Evolutionary conservation across 2,113 vertebrate genomes (phyloP).

Genomic region (Atractosteus spatula): DNA sequence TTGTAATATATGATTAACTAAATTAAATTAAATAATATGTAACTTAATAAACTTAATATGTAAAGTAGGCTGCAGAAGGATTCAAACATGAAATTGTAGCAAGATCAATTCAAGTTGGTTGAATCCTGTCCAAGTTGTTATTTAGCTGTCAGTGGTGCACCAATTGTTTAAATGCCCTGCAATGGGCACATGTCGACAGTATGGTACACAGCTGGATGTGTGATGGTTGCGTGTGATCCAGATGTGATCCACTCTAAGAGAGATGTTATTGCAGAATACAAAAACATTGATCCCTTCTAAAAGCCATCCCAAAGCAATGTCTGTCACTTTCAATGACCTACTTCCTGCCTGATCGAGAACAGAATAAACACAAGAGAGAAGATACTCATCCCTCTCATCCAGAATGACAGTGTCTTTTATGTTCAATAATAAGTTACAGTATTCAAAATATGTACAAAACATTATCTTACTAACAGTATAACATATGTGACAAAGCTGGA

Average conservation of each 20-base stretch:
- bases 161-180: slow-evolving; percentile 14
- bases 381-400: too few species aligned
- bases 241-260: slow-evolving; percentile 34
- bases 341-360: slow-evolving; percentile 50
- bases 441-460: too few species aligned
- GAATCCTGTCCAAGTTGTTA: too few species aligned
- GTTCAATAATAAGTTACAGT: not conserved
- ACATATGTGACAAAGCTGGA: too few species aligned
- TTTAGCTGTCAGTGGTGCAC: not conserved
- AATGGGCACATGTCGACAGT: slow-evolving; percentile 3
- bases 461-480: too few species aligned
- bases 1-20: too few species aligned
- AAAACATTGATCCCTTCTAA: slow-evolving; percentile 49
- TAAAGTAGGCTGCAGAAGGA: too few species aligned
- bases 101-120: too few species aligned
- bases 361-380: slow-evolving; percentile 22
- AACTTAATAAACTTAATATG: too few species aligned
- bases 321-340: slow-evolving; percentile 55
- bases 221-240: slow-evolving; percentile 12
- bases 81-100: too few species aligned
- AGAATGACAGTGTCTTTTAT: not conserved
- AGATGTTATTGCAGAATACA: slow-evolving; percentile 35
- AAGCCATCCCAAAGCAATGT: slow-evolving; percentile 46
- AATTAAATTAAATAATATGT: too few species aligned
- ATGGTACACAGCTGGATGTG: slow-evolving; percentile 5